These are phyloP conservation scores for Lates japonicus DNA, from an alignment of 2,797 vertebrate species.

Conservation along the genomic window DNA sequence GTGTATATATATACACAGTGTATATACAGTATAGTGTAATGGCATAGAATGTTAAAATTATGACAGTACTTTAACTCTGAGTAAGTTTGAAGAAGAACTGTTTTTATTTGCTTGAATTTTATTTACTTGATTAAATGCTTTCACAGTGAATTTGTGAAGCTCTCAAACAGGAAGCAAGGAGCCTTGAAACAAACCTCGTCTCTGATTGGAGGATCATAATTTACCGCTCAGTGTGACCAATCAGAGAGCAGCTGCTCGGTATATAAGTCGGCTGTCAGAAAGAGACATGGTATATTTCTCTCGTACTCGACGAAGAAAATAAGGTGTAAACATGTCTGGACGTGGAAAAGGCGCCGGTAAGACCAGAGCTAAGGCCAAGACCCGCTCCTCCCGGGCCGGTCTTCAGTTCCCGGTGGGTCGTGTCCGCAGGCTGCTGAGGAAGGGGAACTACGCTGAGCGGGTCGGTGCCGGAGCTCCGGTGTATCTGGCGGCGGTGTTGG, in stretches of 20 bases:
- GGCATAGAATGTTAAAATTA: too few species aligned
- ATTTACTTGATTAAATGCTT: too few species aligned
- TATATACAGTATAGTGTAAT: too few species aligned
- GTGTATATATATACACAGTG: too few species aligned
- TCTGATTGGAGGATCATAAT: not conserved
- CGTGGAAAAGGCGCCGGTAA: not conserved
- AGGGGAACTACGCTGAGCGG: not conserved
- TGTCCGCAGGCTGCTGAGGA: constrained; percentile 3
- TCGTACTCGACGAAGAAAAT: not conserved
- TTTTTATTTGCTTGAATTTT: too few species aligned
- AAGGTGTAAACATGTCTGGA: not conserved
- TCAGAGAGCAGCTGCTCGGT: not conserved
- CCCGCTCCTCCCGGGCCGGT: not conserved
- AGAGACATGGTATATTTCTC: not conserved
- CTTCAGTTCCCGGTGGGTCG: constrained; percentile 1
- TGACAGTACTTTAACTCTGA: too few species aligned
- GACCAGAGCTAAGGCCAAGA: not conserved
- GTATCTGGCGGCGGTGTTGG: not conserved
- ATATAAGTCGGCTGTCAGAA: not conserved
- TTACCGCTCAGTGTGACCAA: not conserved
- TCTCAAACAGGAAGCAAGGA: too few species aligned
- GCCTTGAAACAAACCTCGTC: too few species aligned
- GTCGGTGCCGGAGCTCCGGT: not conserved
- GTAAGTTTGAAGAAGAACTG: too few species aligned
- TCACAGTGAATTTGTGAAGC: too few species aligned